phyloP scores from a whole-genome alignment of 2,797 vertebrate genomes.

The Ispidina picta region DNA sequence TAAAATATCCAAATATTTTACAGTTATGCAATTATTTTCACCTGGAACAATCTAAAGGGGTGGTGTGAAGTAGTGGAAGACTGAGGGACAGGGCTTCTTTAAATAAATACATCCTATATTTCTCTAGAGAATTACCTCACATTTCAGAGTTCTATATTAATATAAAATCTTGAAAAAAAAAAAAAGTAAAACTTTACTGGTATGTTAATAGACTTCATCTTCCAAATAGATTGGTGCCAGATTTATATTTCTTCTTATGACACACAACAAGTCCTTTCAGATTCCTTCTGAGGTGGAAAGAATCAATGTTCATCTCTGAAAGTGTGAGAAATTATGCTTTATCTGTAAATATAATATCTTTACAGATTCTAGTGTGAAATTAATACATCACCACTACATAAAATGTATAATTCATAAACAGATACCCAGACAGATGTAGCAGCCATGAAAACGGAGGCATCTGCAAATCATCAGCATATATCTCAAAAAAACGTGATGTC shows the following conservation, averaged over 20 bases:
- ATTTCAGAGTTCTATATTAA: not conserved
- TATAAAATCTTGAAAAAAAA: not conserved
- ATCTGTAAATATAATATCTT: slow-evolving; percentile 32
- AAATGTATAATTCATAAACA: slow-evolving; percentile 46
- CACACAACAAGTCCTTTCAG: slow-evolving; percentile 17
- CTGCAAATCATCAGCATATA: not conserved
- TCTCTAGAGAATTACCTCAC: not conserved
- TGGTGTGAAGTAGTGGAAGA: not conserved
- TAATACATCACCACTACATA: slow-evolving; percentile 20
- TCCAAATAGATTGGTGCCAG: not conserved
- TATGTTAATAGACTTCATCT: not conserved
- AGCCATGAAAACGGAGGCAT: slow-evolving; percentile 6
- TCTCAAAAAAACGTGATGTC: not conserved
- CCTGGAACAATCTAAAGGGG: not conserved
- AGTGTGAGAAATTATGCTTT: slow-evolving; percentile 25
- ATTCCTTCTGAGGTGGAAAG: slow-evolving; percentile 19
- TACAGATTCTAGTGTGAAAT: slow-evolving; percentile 53
- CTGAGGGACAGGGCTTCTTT: not conserved
- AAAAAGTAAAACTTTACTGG: not conserved
- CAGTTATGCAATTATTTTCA: not conserved
- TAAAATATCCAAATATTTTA: slow-evolving; percentile 6
- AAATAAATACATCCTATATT: not conserved
- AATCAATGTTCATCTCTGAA: slow-evolving; percentile 28
- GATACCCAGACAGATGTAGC: not conserved
- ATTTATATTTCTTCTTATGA: slow-evolving; percentile 1